A percentile compares a stretch with the other conserved stretches of the same genome.
Evolutionary conservation across 2,113 vertebrate species (phyloP).

Genomic region (Scalopus aquaticus): DNA sequence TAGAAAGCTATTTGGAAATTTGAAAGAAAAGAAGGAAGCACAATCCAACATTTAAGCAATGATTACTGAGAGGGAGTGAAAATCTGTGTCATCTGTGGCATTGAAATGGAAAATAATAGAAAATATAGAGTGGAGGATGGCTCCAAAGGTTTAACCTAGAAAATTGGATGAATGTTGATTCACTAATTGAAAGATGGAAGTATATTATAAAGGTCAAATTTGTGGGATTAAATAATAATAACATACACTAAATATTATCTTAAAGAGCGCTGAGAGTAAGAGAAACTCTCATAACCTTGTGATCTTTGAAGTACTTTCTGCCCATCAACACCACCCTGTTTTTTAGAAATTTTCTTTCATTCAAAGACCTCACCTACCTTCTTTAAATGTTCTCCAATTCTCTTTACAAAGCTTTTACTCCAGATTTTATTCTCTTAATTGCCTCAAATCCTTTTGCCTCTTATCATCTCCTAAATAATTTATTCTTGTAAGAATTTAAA

Average conservation of each 20-base stretch:
- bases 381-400: neutral
- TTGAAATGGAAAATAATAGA: neutral
- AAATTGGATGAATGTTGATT: neutral
- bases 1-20: neutral
- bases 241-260: neutral
- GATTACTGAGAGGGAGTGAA: neutral
- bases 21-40: neutral
- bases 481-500: slow-evolving; percentile 40
- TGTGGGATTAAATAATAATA: neutral
- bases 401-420: neutral
- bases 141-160: neutral
- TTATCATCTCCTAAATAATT: slow-evolving; percentile 26
- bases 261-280: neutral
- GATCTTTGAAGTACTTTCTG: neutral
- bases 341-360: neutral
- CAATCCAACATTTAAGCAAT: neutral
- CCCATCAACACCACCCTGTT: neutral
- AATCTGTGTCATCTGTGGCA: neutral
- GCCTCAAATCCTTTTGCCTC: neutral
- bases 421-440: slow-evolving; percentile 41
- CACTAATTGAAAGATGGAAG: neutral
- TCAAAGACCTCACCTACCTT: neutral
- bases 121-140: neutral
- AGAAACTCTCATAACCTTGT: neutral
- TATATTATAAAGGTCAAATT: neutral